Conservation (phyloP, 1,140 invertebrate species). For the Planococcus citri region DNA sequence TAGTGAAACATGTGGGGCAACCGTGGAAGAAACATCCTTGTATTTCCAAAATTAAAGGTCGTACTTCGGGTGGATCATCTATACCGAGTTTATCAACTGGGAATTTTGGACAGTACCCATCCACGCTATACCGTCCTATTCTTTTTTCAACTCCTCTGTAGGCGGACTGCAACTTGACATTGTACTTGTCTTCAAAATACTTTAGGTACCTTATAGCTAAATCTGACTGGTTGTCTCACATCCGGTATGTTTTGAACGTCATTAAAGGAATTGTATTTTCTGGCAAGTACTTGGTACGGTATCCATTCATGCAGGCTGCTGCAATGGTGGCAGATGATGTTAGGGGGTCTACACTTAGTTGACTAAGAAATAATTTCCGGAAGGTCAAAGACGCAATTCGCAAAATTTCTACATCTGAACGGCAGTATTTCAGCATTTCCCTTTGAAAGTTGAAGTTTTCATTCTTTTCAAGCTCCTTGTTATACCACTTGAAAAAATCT, state of each 20-base stretch:
- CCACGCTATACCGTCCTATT: neutral
- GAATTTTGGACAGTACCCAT: neutral
- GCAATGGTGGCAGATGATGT: constrained; percentile 20
- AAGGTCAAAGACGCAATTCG: constrained; percentile 31
- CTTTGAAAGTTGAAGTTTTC: too few species aligned
- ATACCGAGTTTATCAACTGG: neutral
- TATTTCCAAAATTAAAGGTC: constrained; percentile 15
- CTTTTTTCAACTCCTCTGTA: constrained; percentile 8
- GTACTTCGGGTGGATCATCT: neutral
- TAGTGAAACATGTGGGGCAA: constrained; percentile 10
- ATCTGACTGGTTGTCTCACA: constrained; percentile 21
- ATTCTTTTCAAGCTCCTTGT: constrained; percentile 23
- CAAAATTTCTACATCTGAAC: constrained; percentile 29
- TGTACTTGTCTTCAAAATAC: neutral
- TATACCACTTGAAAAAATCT: constrained; percentile 26
- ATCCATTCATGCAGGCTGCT: constrained; percentile 22
- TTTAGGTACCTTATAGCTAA: constrained; percentile 20
- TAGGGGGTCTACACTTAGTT: constrained; percentile 18
- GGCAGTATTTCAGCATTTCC: constrained; percentile 27
- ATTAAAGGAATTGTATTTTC: constrained; percentile 21
- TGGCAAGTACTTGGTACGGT: constrained; percentile 16
- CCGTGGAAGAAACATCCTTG: constrained; percentile 25
- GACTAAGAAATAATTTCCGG: constrained; percentile 22
- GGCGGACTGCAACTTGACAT: constrained; percentile 21
- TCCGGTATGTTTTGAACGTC: constrained; percentile 17